Conservation (phyloP, 2,888 invertebrate species). For the Ophioninae sp. region DNA sequence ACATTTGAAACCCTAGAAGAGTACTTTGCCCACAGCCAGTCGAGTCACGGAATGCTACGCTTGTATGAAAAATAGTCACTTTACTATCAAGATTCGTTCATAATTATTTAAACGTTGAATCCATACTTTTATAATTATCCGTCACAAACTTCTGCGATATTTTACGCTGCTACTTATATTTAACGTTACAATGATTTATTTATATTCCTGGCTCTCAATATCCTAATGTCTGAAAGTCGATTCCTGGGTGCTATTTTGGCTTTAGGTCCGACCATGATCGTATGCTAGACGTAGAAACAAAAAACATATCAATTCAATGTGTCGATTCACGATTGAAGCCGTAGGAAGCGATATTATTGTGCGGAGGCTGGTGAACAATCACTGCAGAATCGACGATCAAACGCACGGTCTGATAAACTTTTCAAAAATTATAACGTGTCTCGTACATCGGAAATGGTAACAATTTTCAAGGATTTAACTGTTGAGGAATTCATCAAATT, state of each 20-base stretch:
- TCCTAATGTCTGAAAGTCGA: not conserved
- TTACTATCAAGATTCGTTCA: not conserved
- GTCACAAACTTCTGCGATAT: not conserved
- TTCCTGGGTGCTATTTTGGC: not conserved
- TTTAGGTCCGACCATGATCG: not conserved
- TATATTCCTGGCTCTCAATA: not conserved
- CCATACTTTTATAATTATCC: not conserved
- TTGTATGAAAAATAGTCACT: not conserved
- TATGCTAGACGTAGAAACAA: not conserved
- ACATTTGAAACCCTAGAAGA: not conserved
- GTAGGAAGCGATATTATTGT: not conserved
- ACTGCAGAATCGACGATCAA: conserved; percentile 13
- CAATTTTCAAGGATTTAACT: conserved; percentile 71
- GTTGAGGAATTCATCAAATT: conserved; percentile 85
- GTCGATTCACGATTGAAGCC: not conserved
- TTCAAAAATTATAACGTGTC: conserved; percentile 55
- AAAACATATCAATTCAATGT: not conserved
- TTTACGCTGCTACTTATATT: not conserved
- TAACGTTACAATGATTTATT: not conserved
- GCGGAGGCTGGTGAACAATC: not conserved
- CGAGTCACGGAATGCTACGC: not conserved
- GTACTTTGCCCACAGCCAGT: not conserved
- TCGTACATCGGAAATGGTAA: conserved; percentile 31
- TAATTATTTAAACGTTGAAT: not conserved
- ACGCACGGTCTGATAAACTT: conserved; percentile 52